Evolutionary conservation across 1,140 invertebrate species (phyloP).

Genomic region (Lycorma delicatula): DNA sequence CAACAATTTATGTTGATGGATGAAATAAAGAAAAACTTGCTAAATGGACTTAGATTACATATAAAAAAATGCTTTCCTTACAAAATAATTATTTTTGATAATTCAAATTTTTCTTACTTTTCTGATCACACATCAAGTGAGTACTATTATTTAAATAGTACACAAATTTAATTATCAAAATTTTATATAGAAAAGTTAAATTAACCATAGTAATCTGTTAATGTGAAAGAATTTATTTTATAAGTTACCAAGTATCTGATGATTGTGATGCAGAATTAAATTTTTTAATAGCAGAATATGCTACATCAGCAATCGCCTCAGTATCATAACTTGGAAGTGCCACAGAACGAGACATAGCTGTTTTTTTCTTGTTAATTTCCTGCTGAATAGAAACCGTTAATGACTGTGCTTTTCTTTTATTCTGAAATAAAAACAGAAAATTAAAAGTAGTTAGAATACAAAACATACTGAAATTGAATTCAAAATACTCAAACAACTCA

Average conservation of each 20-base stretch:
- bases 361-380: slow-evolving; percentile 13
- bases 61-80: slow-evolving; percentile 3
- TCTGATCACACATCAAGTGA: not conserved
- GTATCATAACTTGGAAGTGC: slow-evolving; percentile 33
- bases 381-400: slow-evolving; percentile 24
- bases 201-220: not conserved
- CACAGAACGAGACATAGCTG: slow-evolving; percentile 22
- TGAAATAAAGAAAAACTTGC: no score
- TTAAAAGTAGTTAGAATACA: not conserved
- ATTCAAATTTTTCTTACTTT: not conserved
- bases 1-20: no score
- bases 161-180: not conserved
- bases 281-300: slow-evolving; percentile 34
- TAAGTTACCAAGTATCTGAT: slow-evolving; percentile 13
- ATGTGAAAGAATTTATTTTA: not conserved
- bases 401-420: slow-evolving; percentile 27
- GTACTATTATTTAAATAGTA: not conserved
- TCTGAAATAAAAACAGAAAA: slow-evolving; percentile 21
- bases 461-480: not conserved
- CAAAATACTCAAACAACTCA: not conserved
- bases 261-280: slow-evolving; percentile 9
- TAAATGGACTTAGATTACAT: no score
- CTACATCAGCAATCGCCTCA: slow-evolving; percentile 33
- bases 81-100: not conserved
- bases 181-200: not conserved